Evolutionary conservation across 1,140 invertebrate genomes (phyloP).

Genomic region (Meloidogyne hapla): DNA sequence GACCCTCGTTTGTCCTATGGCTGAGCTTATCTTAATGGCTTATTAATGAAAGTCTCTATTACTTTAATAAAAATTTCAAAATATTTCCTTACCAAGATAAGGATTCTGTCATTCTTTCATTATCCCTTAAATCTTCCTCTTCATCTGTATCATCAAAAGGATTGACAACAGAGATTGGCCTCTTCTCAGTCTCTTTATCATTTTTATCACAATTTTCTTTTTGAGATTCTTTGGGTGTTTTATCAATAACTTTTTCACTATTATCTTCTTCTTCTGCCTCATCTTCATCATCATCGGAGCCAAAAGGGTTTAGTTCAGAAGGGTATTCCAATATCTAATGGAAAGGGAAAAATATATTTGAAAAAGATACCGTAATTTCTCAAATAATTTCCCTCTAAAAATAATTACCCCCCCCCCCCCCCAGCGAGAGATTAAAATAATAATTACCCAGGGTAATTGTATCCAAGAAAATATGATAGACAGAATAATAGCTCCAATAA

Average conservation of each 20-base stretch:
- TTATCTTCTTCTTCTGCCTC: background rate
- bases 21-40: too few relatives aligned
- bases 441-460: too few relatives aligned
- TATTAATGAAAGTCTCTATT: background rate
- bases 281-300: slow-evolving; percentile 21
- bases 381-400: too few relatives aligned
- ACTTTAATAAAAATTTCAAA: background rate
- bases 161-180: background rate
- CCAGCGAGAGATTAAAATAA: too few relatives aligned
- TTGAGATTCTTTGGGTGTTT: background rate
- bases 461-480: too few relatives aligned
- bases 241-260: slow-evolving; percentile 10
- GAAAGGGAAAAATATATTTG: too few relatives aligned
- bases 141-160: slow-evolving; percentile 1
- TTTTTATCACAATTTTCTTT: background rate
- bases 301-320: slow-evolving; percentile 25
- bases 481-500: too few relatives aligned
- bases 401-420: too few relatives aligned
- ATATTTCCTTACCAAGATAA: background rate
- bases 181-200: background rate
- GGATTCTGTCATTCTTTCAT: slow-evolving; percentile 14
- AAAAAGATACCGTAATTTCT: too few relatives aligned
- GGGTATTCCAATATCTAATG: background rate
- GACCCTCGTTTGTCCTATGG: too few relatives aligned
- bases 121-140: background rate